Percentiles rank a stretch among this genome's conserved stretches.
phyloP scores from a whole-genome alignment of 2,888 invertebrate genomes.

The Horisme vitalbata region DNA sequence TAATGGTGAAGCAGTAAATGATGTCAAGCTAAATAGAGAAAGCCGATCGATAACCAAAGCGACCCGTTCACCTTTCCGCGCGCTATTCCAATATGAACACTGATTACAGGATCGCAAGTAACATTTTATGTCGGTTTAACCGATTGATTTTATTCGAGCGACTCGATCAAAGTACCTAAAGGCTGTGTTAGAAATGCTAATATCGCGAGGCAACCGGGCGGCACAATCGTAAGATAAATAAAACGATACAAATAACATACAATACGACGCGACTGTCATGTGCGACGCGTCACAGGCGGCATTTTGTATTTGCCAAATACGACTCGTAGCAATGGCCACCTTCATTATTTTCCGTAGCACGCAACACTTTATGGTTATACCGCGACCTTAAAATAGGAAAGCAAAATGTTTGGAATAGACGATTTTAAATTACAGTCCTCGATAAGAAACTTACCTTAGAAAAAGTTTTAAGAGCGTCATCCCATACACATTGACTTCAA shows the following conservation, averaged over 20 bases:
- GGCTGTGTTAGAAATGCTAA: slow-evolving; percentile 29
- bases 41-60: slow-evolving; percentile 38
- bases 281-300: slow-evolving; percentile 47
- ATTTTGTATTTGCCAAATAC: slow-evolving; percentile 49
- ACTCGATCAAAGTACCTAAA: slow-evolving; percentile 23
- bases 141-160: slow-evolving; percentile 31
- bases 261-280: slow-evolving; percentile 9
- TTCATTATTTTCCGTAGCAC: no score
- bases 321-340: slow-evolving; percentile 50
- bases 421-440: no score
- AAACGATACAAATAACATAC: slow-evolving; percentile 4
- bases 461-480: no score
- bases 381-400: no score
- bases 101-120: slow-evolving; percentile 15
- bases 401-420: no score
- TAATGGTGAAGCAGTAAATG: slow-evolving; percentile 30
- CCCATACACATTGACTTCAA: no score
- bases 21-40: slow-evolving; percentile 38
- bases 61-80: slow-evolving; percentile 32
- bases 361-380: no score
- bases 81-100: slow-evolving; percentile 23
- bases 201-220: slow-evolving; percentile 22
- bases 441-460: no score
- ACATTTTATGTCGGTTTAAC: slow-evolving; percentile 27
- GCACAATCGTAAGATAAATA: slow-evolving; percentile 15